phyloP scores from a whole-genome alignment of 2,113 vertebrate genomes.

The Sylvicapra grimmia region DNA sequence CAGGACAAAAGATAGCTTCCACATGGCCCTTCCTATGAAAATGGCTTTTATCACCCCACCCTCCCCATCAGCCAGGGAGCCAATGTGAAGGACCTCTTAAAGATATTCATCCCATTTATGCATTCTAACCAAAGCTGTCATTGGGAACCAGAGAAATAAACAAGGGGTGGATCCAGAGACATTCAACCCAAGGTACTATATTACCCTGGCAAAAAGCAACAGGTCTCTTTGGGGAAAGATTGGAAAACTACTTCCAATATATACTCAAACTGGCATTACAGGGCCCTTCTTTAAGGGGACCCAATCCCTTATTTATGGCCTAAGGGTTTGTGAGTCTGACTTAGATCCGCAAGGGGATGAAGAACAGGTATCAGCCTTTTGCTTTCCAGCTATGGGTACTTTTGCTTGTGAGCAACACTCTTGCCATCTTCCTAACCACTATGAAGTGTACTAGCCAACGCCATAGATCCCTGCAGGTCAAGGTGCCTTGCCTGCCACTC shows the following conservation, averaged over 20 bases:
- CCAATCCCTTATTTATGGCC: background rate
- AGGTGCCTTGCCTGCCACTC: background rate
- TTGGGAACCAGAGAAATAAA: background rate
- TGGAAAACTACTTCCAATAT: background rate
- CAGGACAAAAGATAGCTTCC: background rate
- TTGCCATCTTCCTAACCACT: background rate
- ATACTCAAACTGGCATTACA: background rate
- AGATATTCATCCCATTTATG: background rate
- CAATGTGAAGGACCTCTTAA: background rate
- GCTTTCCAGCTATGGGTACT: background rate
- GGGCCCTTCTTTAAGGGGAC: background rate
- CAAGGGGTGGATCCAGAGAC: background rate
- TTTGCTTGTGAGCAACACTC: background rate
- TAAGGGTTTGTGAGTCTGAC: background rate
- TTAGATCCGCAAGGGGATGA: background rate
- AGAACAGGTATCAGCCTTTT: background rate
- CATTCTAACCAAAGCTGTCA: background rate
- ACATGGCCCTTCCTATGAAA: background rate
- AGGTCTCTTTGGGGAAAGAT: background rate
- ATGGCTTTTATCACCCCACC: background rate
- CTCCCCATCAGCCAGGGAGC: background rate
- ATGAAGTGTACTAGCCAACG: background rate
- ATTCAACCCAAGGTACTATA: background rate
- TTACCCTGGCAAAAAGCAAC: background rate
- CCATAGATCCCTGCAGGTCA: background rate